Base-by-base conservation (phyloP, 2,888 invertebrate genomes). In the Tenodera sinensis region DNA sequence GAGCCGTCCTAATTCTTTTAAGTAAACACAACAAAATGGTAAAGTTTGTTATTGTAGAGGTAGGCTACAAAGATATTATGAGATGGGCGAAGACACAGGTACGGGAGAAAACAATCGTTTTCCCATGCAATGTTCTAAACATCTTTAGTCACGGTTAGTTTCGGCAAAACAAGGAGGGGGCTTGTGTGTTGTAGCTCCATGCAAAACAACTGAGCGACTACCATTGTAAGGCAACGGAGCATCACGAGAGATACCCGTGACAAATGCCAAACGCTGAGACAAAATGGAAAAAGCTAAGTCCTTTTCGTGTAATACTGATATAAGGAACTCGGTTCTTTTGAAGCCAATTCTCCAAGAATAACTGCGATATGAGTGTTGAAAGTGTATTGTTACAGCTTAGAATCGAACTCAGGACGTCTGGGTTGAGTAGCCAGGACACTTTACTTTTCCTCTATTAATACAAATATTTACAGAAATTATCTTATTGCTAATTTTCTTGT, bases 111-210 rank as follows among this genome's bases (percentile, higher is more conserved):
- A 84, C n/a, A 87, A 34, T 30, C 30, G n/a, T 20, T 87, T 87
- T 87, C 87, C 87, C 87, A 87, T 81, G 87, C 47, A 42, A 87
- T 87, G 87, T 83, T 87, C 81, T 83, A 87, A 87, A 87, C 87
- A 87, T 81, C n/a, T 82, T 87, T 87, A 87, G 87, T 87, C 83
- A 87, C 87, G 87, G 87, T 87, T 87, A 34, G 87, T 83, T 86
- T 86, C 71, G 86, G 54, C 54, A 86, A 25, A 28, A 30, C 71
- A 86, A 86, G 47, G 28, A 86, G 30, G 28, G 30, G 30, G 86
- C 54, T 71, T 87, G 54, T 87, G 82, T 87, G 83, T 87, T 71
- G 54, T 71, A 71, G 54, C 54, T 71, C 27, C 87, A 87, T 87
- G 87, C 87, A 87, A 87, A 87, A 87, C 87, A 83, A 86, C 25